phyloP scores from a whole-genome alignment of 2,888 invertebrate genomes.

The Ochlodes sylvanus region DNA sequence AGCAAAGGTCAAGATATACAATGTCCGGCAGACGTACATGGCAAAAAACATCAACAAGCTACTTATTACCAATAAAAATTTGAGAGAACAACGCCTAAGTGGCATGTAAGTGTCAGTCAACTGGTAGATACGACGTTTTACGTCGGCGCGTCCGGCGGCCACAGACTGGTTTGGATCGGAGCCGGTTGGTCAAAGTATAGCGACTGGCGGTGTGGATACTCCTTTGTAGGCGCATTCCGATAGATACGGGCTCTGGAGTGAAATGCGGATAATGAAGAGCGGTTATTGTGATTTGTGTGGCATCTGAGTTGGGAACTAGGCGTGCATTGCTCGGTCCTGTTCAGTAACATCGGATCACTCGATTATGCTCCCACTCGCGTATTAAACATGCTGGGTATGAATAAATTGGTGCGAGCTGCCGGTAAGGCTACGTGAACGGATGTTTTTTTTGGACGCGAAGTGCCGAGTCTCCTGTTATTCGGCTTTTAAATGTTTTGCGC shows the following conservation, averaged over 20 bases:
- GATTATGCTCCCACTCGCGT: slow-evolving; percentile 53
- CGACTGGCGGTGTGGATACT: slow-evolving; percentile 72
- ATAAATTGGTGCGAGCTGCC: slow-evolving; percentile 52
- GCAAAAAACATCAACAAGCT: slow-evolving; percentile 69
- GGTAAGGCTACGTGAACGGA: slow-evolving; percentile 47
- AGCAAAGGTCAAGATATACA: slow-evolving; percentile 55
- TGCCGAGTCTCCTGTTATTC: slow-evolving; percentile 51
- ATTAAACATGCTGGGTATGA: slow-evolving; percentile 54
- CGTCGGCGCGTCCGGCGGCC: slow-evolving; percentile 49
- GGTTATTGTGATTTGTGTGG: slow-evolving; percentile 80
- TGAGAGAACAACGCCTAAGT: slow-evolving; percentile 77
- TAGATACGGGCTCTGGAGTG: slow-evolving; percentile 73
- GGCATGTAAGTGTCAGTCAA: slow-evolving; percentile 83
- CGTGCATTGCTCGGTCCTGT: slow-evolving; percentile 51
- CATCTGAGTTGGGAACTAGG: slow-evolving; percentile 65
- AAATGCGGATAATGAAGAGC: slow-evolving; percentile 82
- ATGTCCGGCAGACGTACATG: slow-evolving; percentile 50
- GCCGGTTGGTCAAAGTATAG: slow-evolving; percentile 81
- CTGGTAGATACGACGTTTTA: slow-evolving; percentile 71
- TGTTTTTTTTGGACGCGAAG: slow-evolving; percentile 46
- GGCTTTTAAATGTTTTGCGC: slow-evolving; percentile 46
- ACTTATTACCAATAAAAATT: slow-evolving; percentile 80
- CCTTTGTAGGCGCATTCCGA: slow-evolving; percentile 82
- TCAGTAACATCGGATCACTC: slow-evolving; percentile 43
- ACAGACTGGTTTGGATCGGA: slow-evolving; percentile 64